Evolutionary conservation across 37 sponge, comb jelly and placozoan genomes (phyloP).

Genomic region (Spongilla lacustris): DNA sequence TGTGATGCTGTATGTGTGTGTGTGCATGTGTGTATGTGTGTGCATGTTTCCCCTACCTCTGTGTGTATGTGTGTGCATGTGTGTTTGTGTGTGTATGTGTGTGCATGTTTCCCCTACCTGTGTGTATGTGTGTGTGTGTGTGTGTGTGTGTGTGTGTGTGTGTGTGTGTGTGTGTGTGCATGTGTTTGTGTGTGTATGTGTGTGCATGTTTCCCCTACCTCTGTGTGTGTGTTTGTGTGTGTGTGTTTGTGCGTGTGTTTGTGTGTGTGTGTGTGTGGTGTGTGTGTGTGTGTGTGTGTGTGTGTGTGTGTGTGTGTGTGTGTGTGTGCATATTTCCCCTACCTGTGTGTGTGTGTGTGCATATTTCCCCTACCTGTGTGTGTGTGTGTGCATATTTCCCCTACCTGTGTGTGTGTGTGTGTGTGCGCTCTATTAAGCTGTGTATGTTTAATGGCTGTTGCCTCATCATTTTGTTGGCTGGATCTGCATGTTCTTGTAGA

Average conservation of each 20-base stretch:
- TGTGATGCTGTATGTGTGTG: constrained; percentile 7
- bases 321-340: too few species aligned
- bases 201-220: too few species aligned
- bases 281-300: constrained; percentile 1
- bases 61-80: neutral
- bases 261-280: constrained; percentile 2
- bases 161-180: neutral
- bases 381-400: neutral
- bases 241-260: neutral
- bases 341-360: neutral
- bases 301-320: neutral
- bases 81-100: neutral
- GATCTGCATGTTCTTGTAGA: constrained; percentile 25
- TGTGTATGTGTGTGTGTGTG: constrained; percentile 1
- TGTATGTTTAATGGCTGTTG: neutral
- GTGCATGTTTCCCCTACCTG: neutral
- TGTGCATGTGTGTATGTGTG: neutral
- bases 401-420: too few species aligned
- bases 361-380: too few species aligned
- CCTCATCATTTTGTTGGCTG: too few species aligned
- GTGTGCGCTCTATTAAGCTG: too few species aligned
- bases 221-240: constrained; percentile 3
- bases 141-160: neutral
- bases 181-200: neutral
- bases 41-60: neutral